Evolutionary conservation across 2,888 invertebrate genomes (phyloP).

Genomic region (Exocentrus adspersus): DNA sequence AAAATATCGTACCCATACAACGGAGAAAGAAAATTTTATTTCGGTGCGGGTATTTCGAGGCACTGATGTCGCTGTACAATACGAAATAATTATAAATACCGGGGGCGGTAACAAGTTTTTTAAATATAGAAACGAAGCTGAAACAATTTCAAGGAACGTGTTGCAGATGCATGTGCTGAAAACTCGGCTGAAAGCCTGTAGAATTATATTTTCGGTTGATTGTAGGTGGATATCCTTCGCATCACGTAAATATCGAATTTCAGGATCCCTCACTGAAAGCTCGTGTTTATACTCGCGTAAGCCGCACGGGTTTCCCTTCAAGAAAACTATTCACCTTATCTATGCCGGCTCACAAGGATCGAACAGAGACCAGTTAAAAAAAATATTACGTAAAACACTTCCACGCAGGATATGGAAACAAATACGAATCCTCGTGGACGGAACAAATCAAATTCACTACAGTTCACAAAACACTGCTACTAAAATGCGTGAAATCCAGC

Average conservation of each 20-base stretch:
- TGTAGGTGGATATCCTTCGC: too few species aligned
- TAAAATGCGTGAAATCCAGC: slow-evolving; percentile 8
- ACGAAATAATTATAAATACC: slow-evolving; percentile 17
- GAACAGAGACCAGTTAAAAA: background rate
- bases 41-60: slow-evolving; percentile 24
- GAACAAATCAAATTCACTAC: slow-evolving; percentile 27
- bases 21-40: slow-evolving; percentile 30
- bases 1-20: slow-evolving; percentile 45
- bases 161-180: background rate
- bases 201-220: background rate
- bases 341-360: slow-evolving; percentile 18
- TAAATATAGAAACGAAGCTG: background rate
- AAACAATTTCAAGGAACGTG: background rate
- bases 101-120: background rate
- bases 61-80: slow-evolving; percentile 10
- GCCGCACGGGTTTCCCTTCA: background rate
- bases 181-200: background rate
- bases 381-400: slow-evolving; percentile 24
- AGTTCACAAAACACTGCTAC: slow-evolving; percentile 21
- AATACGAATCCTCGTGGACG: slow-evolving; percentile 34
- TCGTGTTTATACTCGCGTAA: background rate
- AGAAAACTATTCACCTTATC: slow-evolving; percentile 15
- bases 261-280: background rate
- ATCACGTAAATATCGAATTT: background rate
- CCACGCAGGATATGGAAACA: slow-evolving; percentile 30